Conservation (phyloP, 2,797 vertebrate genomes). For the Thaleichthys pacificus region DNA sequence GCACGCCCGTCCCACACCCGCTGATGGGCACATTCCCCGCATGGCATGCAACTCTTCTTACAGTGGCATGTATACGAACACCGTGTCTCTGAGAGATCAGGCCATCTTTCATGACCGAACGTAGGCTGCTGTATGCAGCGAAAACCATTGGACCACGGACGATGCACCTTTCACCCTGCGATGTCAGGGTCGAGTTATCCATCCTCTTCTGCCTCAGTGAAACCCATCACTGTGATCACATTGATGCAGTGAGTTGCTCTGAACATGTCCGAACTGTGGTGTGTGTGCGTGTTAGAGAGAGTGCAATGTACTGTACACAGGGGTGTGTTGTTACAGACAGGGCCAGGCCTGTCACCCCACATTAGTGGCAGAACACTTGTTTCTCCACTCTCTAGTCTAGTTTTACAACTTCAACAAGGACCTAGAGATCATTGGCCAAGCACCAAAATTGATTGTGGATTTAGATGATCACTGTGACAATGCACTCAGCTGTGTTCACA, state of each 20-base stretch:
- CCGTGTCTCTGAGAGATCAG: background rate
- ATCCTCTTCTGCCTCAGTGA: background rate
- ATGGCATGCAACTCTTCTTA: no score
- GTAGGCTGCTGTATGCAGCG: background rate
- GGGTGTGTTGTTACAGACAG: conserved; percentile 52
- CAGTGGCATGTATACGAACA: no score
- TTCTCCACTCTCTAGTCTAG: conserved; percentile 4
- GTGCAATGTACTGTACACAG: conserved; percentile 16
- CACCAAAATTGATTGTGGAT: background rate
- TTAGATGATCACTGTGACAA: background rate
- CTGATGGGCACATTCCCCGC: background rate
- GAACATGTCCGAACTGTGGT: background rate
- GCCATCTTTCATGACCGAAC: background rate
- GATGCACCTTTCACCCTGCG: background rate
- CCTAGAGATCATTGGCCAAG: background rate
- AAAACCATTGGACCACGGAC: background rate
- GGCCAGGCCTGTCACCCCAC: conserved; percentile 47
- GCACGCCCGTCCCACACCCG: no score
- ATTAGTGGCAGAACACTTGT: conserved; percentile 52
- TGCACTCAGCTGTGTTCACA: background rate
- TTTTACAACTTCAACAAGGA: background rate
- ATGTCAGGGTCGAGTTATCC: background rate
- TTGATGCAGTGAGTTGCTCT: conserved; percentile 2
- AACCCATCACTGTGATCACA: background rate
- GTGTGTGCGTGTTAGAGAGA: conserved; percentile 21